These are phyloP conservation scores for Troglohyphantes excavatus DNA, from an alignment of 2,888 invertebrate species.

Conservation along the genomic window DNA sequence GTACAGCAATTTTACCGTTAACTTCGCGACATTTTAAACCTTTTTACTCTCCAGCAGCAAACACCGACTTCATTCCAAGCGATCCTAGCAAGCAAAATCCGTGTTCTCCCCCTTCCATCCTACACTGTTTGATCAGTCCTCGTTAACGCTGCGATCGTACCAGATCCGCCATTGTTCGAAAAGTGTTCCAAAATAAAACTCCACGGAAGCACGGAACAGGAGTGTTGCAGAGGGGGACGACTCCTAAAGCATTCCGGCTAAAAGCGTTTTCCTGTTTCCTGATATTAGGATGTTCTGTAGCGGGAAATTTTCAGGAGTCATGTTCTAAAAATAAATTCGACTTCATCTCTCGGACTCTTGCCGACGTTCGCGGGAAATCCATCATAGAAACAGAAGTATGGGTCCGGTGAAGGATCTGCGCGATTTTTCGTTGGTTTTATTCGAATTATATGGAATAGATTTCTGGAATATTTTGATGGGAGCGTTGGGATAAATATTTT, in stretches of 20 bases:
- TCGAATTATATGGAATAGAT: background rate
- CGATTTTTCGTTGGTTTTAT: slow-evolving; percentile 30
- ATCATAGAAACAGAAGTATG: slow-evolving; percentile 39
- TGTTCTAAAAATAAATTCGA: slow-evolving; percentile 59
- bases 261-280: slow-evolving; percentile 68
- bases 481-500: background rate
- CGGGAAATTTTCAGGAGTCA: slow-evolving; percentile 29
- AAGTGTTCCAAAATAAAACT: slow-evolving; percentile 48
- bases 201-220: background rate
- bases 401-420: slow-evolving; percentile 12
- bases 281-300: slow-evolving; percentile 51
- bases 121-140: slow-evolving; percentile 58
- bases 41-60: slow-evolving; percentile 10
- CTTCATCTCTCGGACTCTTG: slow-evolving; percentile 54
- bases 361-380: slow-evolving; percentile 50
- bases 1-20: no score
- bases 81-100: slow-evolving; percentile 9
- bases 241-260: slow-evolving; percentile 53
- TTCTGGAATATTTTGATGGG: background rate
- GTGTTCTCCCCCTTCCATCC: background rate
- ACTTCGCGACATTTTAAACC: slow-evolving; percentile 18
- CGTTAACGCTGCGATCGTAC: slow-evolving; percentile 35
- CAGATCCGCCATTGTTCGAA: slow-evolving; percentile 41
- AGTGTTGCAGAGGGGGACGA: background rate
- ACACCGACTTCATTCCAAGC: slow-evolving; percentile 34